Base-by-base conservation (phyloP, 2,113 vertebrate species). In the Datnioides undecimradiatus region DNA sequence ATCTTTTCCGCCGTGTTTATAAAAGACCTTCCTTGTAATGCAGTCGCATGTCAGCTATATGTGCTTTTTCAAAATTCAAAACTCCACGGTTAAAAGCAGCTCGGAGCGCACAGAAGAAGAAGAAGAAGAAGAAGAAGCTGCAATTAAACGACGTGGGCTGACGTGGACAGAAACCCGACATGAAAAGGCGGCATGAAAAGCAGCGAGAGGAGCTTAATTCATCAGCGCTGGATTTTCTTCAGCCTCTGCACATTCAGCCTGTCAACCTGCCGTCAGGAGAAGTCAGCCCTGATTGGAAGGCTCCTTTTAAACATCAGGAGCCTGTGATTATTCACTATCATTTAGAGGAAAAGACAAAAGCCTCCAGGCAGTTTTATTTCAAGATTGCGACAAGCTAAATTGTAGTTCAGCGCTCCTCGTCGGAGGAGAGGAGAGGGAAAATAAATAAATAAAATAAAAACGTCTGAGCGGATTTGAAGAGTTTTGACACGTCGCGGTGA, bases 261-360 rank as follows among this genome's bases (percentile, higher is more conserved):
- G 86, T 90, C 86, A 88, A 80, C 79, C 85, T 77, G 80, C 79
- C 40, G 57, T 83, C 87, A 79, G 68, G 12, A 80, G 19, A 12
- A 51, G 45, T 69, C 79, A 34, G 72, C 55, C 11, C 12, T 89
- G 77, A 87, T 71, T 81, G 57, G 62, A 71, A 17, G 45, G 49
- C 67, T 68, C 71, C 72, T 80, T 67, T 66, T 69, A 73, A 84
- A 75, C 84, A 70, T 72, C 65, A 48, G 48, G 43, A 72, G 68
- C 17, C 62, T 83, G 73, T 86, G 85, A 91, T 93, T 90, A 88
- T 84, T 86, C 83, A 80, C 85, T 65, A 76, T 85, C 76, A 80
- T 79, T 88, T 77, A 77, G 66, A 67, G 52, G 48, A 25, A 76
- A 55, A 89, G 87, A 88, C 90, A 93, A 91, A 91, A 82, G 87